These are phyloP conservation scores for Anoplopoma fimbria DNA, from an alignment of 2,113 vertebrate genomes.

Conservation along the genomic window DNA sequence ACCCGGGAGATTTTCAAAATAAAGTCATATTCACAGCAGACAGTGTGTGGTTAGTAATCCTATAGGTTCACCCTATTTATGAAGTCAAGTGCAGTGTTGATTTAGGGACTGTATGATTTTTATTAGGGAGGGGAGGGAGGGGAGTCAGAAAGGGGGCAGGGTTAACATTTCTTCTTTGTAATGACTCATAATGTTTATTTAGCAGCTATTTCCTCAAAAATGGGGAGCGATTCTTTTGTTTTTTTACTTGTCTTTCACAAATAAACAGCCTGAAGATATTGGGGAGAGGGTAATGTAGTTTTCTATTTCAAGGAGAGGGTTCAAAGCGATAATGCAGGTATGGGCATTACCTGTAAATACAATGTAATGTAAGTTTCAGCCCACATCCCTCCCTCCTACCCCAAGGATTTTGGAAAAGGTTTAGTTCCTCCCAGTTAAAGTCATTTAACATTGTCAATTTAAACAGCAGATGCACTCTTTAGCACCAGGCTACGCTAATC, in stretches of 20 bases:
- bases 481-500: background rate
- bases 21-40: background rate
- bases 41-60: background rate
- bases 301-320: background rate
- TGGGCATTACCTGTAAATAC: background rate
- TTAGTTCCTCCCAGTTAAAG: background rate
- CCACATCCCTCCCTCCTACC: background rate
- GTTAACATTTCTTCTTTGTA: background rate
- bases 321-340: background rate
- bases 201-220: background rate
- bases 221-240: too few species aligned
- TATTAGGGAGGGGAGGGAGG: background rate
- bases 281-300: background rate
- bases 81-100: background rate
- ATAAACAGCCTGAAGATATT: background rate
- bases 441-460: background rate
- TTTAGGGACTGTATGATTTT: background rate
- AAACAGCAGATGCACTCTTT: background rate
- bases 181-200: background rate
- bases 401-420: too few species aligned
- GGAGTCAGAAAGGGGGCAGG: too few species aligned
- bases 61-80: background rate
- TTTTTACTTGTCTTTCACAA: background rate
- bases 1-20: background rate
- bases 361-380: background rate